A percentile compares a stretch with the other conserved stretches of the same genome.
Evolutionary conservation across 92 coral and sea anemone genomes (phyloP).

Genomic region (Parazoanthus darwini): DNA sequence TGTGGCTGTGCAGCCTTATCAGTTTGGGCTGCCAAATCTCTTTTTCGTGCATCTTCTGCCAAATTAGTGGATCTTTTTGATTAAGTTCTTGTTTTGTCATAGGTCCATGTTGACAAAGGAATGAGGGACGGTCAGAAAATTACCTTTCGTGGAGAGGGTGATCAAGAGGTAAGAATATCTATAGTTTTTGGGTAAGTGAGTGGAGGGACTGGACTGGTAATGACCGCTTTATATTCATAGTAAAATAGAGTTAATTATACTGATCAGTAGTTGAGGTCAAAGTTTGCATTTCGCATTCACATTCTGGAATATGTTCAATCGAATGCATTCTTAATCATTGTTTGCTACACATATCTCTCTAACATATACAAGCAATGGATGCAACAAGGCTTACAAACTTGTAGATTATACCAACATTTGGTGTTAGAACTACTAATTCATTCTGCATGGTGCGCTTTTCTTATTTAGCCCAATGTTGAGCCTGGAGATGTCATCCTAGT

Average conservation of each 20-base stretch:
- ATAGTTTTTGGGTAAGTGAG: not conserved
- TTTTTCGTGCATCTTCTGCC: not conserved
- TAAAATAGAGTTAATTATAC: no score
- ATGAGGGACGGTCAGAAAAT: slow-evolving; percentile 97
- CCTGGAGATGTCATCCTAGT: slow-evolving; percentile 95
- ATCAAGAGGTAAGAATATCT: slow-evolving; percentile 80
- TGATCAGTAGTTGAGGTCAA: no score
- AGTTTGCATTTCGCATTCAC: not conserved
- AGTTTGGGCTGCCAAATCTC: no score
- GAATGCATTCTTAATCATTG: no score
- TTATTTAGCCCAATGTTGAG: slow-evolving; percentile 84
- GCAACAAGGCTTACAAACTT: not conserved
- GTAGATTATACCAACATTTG: not conserved
- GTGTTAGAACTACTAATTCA: not conserved
- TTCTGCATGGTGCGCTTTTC: not conserved
- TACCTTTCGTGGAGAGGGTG: slow-evolving; percentile 96
- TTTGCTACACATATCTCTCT: no score
- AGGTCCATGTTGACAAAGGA: slow-evolving; percentile 97
- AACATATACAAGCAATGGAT: not conserved
- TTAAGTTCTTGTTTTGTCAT: not conserved
- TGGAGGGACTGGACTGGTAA: no score
- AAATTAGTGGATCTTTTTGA: not conserved
- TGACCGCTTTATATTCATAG: no score
- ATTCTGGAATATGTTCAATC: no score
- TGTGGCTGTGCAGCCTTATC: no score